Evolutionary conservation across 2,113 vertebrate genomes (phyloP), one percentile per base, ranked within the genome.

Genomic region (Cyanoramphus novaezelandiae): DNA sequence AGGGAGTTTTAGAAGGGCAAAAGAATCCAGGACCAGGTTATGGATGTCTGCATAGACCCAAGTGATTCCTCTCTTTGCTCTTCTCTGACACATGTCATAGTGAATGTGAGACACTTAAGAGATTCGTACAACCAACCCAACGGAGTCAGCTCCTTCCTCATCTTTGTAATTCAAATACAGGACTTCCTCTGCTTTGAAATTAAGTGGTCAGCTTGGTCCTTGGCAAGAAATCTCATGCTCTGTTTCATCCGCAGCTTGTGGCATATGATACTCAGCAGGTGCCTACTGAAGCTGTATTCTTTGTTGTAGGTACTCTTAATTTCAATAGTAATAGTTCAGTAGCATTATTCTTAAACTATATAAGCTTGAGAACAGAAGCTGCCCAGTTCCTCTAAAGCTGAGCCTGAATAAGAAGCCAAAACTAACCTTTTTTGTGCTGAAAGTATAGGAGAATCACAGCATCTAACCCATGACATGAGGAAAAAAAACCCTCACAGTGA

Each of bases 131-230:
- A 16, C 62, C 52, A 72, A 20, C 50, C 8, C 0, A 0, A 79
- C 2, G 2, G 70, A 71, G 33, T 31, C 31, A 41, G 39, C 72
- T 83, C 37, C 50, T 57, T 82, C 77, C 72, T 76, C 55, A 68
- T 57, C 8, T 60, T 72, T n/a, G 0, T 55, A 55, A 88, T 49
- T 81, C 85, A 86, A 49, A 46, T 0, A 25, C 24, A 52, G 49
- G 11, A 27, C 82, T 81, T 92, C 67, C 87, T 90, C 82, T 78
- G 90, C 82, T 75, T 86, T 93, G 69, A 77, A 90, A 37, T 92
- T 44, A 88, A 79, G 92, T 59, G 72, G 43, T 84, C 86, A 95
- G 65, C 69, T 88, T 70, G 52, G 64, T 72, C 65, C 81, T 76
- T 94, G 90, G 82, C 80, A 94, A 69, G 57, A 69, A n/a, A 62